phyloP scores from a whole-genome alignment of 2,888 invertebrate genomes.

The Drosophila bunnanda region DNA sequence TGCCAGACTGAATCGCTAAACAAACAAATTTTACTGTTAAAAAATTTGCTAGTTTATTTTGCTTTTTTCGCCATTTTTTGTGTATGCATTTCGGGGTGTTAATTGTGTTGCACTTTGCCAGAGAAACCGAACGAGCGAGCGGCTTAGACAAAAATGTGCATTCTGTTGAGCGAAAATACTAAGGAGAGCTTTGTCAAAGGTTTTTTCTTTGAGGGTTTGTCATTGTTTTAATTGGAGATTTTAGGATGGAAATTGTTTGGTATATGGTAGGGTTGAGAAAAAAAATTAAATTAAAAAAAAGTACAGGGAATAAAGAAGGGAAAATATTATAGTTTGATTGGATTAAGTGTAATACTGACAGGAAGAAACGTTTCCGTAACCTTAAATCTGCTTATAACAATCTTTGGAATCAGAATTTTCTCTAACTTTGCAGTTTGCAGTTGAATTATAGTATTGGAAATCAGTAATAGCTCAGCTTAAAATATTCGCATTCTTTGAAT shows the following conservation, averaged over 20 bases:
- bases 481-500: no score
- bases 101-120: constrained; percentile 78
- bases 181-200: constrained; percentile 28
- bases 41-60: constrained; percentile 27
- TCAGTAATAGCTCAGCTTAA: no score
- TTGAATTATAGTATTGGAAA: no score
- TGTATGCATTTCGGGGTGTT: constrained; percentile 73
- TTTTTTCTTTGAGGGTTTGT: constrained; percentile 8
- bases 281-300: background rate
- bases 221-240: background rate
- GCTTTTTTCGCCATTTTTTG: constrained; percentile 20
- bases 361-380: background rate
- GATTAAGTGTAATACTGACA: background rate
- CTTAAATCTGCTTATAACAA: no score
- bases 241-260: background rate
- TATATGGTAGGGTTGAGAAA: rapidly evolving
- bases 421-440: no score
- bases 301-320: no score
- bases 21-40: constrained; percentile 80
- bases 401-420: no score
- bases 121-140: constrained; percentile 36
- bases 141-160: constrained; percentile 40
- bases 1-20: constrained; percentile 62
- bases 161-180: constrained; percentile 23
- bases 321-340: background rate